A percentile compares a stretch with the other conserved stretches of the same genome.
These are phyloP conservation scores for Telenomus remus DNA, from an alignment of 1,140 invertebrate genomes.

Conservation along the genomic window DNA sequence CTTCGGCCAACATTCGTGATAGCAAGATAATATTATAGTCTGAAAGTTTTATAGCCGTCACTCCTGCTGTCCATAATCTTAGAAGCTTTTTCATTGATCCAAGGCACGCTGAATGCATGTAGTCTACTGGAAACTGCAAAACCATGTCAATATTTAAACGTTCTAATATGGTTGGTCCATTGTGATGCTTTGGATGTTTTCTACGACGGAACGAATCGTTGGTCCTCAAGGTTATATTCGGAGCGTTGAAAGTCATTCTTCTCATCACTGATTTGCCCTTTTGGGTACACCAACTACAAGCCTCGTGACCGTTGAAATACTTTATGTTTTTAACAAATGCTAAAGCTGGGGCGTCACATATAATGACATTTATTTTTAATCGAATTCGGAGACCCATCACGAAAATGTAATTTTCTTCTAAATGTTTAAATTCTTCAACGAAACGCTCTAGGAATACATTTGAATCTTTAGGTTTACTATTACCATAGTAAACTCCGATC, in stretches of 20 bases:
- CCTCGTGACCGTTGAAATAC: constrained; percentile 3
- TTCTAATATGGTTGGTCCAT: constrained; percentile 2
- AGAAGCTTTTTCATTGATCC: constrained; percentile 9
- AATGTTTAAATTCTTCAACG: not conserved
- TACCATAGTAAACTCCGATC: constrained; percentile 2
- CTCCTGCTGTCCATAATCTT: constrained; percentile 1
- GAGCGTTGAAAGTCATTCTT: not conserved
- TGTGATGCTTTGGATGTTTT: not conserved
- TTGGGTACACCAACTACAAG: not conserved
- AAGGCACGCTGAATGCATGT: constrained; percentile 12
- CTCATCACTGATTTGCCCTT: not conserved
- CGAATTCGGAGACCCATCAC: not conserved
- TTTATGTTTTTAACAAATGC: constrained; percentile 3
- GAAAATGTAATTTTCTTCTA: not conserved
- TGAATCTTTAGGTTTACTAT: not conserved
- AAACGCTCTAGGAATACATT: not conserved
- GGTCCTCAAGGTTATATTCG: not conserved
- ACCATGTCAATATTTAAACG: constrained; percentile 13
- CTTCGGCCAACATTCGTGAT: not conserved
- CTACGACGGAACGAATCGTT: constrained; percentile 1
- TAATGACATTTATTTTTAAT: not conserved
- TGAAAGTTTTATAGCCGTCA: not conserved
- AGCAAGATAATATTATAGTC: constrained; percentile 2
- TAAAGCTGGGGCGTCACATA: constrained; percentile 2
- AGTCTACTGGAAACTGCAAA: constrained; percentile 9